phyloP scores from a whole-genome alignment of 2,797 vertebrate species.

The Anniella stebbinsi region DNA sequence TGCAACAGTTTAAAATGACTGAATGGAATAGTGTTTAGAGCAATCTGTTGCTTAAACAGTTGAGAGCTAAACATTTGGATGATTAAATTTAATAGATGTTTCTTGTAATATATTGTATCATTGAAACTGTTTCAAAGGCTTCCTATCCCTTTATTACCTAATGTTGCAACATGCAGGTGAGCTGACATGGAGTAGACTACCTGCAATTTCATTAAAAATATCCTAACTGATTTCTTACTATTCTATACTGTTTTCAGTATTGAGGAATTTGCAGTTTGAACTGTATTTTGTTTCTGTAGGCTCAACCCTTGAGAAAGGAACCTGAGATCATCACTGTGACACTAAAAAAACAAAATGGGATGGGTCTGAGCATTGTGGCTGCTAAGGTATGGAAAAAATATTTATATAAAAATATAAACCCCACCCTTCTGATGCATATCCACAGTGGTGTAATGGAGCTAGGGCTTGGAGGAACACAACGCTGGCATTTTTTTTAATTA shows the following conservation, averaged over 20 bases:
- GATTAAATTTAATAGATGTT: neutral
- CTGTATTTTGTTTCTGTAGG: constrained; percentile 63
- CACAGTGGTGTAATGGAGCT: neutral
- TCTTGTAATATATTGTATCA: neutral
- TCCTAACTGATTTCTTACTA: neutral
- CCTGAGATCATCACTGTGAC: constrained; percentile 98
- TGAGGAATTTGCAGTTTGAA: neutral
- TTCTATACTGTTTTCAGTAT: neutral
- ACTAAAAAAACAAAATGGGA: constrained; percentile 97
- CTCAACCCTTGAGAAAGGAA: constrained; percentile 94
- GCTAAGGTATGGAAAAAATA: constrained; percentile 89
- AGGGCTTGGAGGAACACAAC: too few species aligned
- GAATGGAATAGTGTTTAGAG: neutral
- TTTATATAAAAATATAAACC: neutral
- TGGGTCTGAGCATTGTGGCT: constrained; percentile 98
- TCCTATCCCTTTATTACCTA: neutral
- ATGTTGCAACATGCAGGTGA: neutral
- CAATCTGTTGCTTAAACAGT: neutral
- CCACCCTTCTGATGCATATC: neutral
- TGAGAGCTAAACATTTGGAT: neutral
- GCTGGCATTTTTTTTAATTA: too few species aligned
- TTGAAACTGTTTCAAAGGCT: neutral
- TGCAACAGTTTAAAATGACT: neutral
- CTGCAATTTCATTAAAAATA: neutral
- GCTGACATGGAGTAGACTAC: neutral